Evolutionary conservation across 2,888 invertebrate genomes (phyloP).

Genomic region (Parnassius glacialis): DNA sequence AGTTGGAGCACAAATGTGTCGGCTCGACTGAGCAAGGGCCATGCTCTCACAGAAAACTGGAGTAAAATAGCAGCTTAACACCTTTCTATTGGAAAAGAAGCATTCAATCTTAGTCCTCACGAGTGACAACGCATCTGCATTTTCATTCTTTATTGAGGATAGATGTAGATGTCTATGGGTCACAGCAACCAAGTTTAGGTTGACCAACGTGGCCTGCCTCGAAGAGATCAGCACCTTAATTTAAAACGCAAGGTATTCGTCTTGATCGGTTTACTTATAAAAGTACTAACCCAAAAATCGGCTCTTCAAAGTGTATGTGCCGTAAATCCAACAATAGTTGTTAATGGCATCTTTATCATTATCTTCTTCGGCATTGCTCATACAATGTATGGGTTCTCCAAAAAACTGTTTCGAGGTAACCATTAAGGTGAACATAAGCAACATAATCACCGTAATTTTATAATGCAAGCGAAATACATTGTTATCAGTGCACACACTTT

Average conservation of each 20-base stretch:
- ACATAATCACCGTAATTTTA: constrained; percentile 85
- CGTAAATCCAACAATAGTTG: constrained; percentile 90
- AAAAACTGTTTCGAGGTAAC: constrained; percentile 92
- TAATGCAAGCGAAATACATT: constrained; percentile 88
- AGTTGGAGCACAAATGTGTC: too few species aligned
- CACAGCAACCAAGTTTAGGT: too few species aligned
- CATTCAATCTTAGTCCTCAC: too few species aligned
- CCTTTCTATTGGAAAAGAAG: too few species aligned
- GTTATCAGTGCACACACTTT: constrained; percentile 87
- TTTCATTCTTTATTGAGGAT: too few species aligned
- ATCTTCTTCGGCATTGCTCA: constrained; percentile 70
- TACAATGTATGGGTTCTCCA: constrained; percentile 91
- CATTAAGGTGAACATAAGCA: constrained; percentile 86
- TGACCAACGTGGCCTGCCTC: too few species aligned
- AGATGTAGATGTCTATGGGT: too few species aligned
- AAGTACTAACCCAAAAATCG: constrained; percentile 56
- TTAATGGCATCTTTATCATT: constrained; percentile 83
- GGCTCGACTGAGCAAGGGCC: too few species aligned
- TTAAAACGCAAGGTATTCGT: background rate
- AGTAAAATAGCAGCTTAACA: too few species aligned
- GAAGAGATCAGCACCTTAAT: too few species aligned
- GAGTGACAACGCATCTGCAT: too few species aligned
- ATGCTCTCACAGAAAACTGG: too few species aligned
- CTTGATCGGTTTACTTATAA: background rate
- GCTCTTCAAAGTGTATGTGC: constrained; percentile 83